Evolutionary conservation across 2,113 vertebrate species (phyloP).

Genomic region (Odocoileus hemionus): DNA sequence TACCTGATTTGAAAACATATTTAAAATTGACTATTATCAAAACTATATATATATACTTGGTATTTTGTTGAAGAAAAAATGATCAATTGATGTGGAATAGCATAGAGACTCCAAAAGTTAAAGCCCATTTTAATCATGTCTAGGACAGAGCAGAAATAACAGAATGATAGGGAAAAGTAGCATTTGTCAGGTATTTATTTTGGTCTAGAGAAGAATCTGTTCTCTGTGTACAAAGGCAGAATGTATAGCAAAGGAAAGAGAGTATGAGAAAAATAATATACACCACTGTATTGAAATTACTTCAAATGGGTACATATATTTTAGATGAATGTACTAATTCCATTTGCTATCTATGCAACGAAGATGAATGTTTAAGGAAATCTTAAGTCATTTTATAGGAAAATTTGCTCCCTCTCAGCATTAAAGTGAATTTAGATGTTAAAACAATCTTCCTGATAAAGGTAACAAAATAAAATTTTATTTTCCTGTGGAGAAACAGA

Average conservation of each 20-base stretch:
- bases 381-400: neutral
- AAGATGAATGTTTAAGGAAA: neutral
- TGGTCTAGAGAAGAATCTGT: neutral
- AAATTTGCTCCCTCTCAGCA: neutral
- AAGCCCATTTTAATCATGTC: neutral
- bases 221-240: neutral
- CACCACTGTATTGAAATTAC: neutral
- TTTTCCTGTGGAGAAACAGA: neutral
- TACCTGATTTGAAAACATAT: neutral
- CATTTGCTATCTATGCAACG: neutral
- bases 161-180: neutral
- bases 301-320: neutral
- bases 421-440: constrained; percentile 8
- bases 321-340: neutral
- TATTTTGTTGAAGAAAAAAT: constrained; percentile 37
- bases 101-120: neutral
- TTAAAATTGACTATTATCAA: neutral
- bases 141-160: neutral
- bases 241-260: neutral
- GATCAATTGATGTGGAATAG: neutral
- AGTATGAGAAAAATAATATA: neutral
- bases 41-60: neutral
- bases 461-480: neutral
- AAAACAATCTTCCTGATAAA: neutral
- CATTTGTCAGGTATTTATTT: neutral